Base-by-base conservation (phyloP, 2,797 vertebrate species). In the Danio albolineatus region DNA sequence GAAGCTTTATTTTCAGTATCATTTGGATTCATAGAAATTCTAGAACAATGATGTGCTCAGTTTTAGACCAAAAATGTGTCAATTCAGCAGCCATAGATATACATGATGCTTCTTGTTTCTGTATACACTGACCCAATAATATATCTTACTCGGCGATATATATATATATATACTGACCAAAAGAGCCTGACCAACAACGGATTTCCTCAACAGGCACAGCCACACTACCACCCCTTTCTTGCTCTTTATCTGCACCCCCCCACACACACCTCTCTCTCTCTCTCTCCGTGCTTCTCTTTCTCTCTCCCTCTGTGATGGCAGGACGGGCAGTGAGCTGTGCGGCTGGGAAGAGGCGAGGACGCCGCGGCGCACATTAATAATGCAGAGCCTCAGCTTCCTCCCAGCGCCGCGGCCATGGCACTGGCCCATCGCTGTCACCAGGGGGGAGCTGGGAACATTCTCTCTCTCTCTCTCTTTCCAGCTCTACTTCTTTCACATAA, bases 331-430 rank as follows among this genome's bases (percentile, higher is more conserved):
- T 92, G 93, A 93, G 93, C 92, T 93, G 93, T 92, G 92, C 88
- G 92, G 92, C 91, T 92, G 91, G 90, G 93, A 94, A 92, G 93
- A 93, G 92, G 92, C 91, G 92, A 92, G 93, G 92, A 94, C 91
- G 91, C 92, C 91, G 90, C 89, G 93, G 92, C 91, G 90, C 94
- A 92, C 93, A 94, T 94, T 94, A 94, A 95, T 94, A 95, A 94
- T 94, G 94, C 92, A 94, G 93, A 92, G 92, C 92, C 93, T 93
- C 90, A 91, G 92, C 92, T 91, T 87, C 91, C 91, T 90, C 90
- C 88, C 90, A 93, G 94, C 90, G 90, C 92, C 92, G 92, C 90
- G 92, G 92, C 92, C 89, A 94, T 95, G 94, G 93, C 93, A 92
- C 89, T 90, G 92, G 91, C 93, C 94, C 93, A 94, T 91, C 91